These are phyloP conservation scores for Drosophila nigromelanica DNA, from an alignment of 1,140 invertebrate genomes.

Conservation along the genomic window DNA sequence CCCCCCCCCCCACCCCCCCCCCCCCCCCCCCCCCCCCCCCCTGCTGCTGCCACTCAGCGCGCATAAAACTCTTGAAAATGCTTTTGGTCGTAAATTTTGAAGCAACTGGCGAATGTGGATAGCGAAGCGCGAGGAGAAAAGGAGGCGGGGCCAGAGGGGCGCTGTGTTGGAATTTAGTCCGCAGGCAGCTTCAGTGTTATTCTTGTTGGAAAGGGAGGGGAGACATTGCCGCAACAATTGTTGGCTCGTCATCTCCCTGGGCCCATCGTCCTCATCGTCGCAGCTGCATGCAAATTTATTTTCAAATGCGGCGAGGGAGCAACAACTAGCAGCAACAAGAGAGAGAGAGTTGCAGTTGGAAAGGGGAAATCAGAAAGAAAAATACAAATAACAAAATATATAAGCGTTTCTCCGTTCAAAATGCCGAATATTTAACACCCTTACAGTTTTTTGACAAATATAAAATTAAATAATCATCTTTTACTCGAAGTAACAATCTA, in stretches of 20 bases:
- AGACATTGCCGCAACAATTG: constrained; percentile 75
- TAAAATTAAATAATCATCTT: too few relatives aligned
- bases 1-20: too few relatives aligned
- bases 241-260: constrained; percentile 47
- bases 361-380: neutral
- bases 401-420: neutral
- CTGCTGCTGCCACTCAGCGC: constrained; percentile 66
- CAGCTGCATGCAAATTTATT: constrained; percentile 77
- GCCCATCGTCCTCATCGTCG: constrained; percentile 10
- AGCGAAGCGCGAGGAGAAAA: neutral
- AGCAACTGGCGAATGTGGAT: constrained; percentile 58
- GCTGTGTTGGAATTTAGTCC: constrained; percentile 37
- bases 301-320: constrained; percentile 69
- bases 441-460: neutral
- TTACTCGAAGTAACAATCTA: too few relatives aligned
- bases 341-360: neutral
- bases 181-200: constrained; percentile 51
- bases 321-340: constrained; percentile 15
- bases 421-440: neutral
- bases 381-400: neutral
- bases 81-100: constrained; percentile 81
- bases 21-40: too few relatives aligned
- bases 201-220: constrained; percentile 24
- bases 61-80: constrained; percentile 82
- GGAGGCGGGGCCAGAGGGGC: neutral